Percentiles rank a stretch among this genome's conserved stretches.
Evolutionary conservation across 2,797 vertebrate species (phyloP).

Genomic region (Cyprinella venusta): DNA sequence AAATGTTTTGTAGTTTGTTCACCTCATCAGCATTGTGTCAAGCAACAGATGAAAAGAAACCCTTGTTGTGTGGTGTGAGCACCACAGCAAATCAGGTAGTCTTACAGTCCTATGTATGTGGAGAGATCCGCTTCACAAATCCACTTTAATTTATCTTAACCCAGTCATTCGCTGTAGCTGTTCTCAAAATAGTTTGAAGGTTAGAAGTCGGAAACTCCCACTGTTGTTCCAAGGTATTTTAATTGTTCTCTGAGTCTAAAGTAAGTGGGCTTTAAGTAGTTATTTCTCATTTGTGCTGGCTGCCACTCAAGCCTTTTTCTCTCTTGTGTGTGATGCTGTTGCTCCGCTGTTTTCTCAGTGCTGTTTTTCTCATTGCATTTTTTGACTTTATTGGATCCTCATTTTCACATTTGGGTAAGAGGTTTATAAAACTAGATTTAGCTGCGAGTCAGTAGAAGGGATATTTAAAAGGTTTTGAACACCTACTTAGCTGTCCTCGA

Average conservation of each 20-base stretch:
- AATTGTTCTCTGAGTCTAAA: conserved; percentile 39
- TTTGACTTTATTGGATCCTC: conserved; percentile 31
- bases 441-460: not conserved
- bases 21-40: not conserved
- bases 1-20: not conserved
- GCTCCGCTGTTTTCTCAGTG: conserved; percentile 34
- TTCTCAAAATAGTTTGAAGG: conserved; percentile 39
- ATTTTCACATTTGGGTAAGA: conserved; percentile 24
- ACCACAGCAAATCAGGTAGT: not conserved
- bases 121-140: conserved; percentile 39
- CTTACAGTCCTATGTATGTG: not conserved
- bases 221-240: conserved; percentile 45
- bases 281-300: conserved; percentile 10
- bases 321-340: conserved; percentile 40
- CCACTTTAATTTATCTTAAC: conserved; percentile 34
- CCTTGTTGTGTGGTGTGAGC: not conserved
- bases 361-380: conserved; percentile 1
- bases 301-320: conserved; percentile 15
- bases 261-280: conserved; percentile 19
- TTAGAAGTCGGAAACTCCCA: conserved; percentile 32
- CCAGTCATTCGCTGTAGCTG: conserved; percentile 8
- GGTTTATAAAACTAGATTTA: not conserved
- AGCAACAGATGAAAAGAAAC: not conserved
- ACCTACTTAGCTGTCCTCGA: not conserved
- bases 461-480: not conserved